phyloP scores from a whole-genome alignment of 2,888 invertebrate species.

The Melieria omissa region DNA sequence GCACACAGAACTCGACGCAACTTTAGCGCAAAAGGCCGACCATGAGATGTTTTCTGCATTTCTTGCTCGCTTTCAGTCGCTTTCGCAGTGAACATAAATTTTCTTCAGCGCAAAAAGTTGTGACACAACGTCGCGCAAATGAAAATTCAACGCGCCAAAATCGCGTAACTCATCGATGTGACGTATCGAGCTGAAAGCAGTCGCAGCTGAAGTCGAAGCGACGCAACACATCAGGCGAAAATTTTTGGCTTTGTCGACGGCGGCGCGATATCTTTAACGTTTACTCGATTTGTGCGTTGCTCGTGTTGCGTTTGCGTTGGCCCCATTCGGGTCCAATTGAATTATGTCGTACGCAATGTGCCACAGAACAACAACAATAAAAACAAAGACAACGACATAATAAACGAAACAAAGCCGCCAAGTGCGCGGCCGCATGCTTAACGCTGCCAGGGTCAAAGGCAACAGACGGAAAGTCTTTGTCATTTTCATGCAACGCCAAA shows the following conservation, averaged over 20 bases:
- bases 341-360: slow-evolving; percentile 54
- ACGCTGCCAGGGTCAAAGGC: slow-evolving; percentile 61
- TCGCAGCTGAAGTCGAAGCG: slow-evolving; percentile 19
- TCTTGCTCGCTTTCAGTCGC: background rate
- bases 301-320: no score
- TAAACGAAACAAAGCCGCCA: slow-evolving; percentile 7
- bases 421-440: background rate
- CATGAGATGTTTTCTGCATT: background rate
- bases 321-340: slow-evolving; percentile 48
- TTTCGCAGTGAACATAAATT: slow-evolving; percentile 55
- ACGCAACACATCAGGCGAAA: slow-evolving; percentile 19
- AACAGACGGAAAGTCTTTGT: slow-evolving; percentile 64
- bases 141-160: slow-evolving; percentile 41
- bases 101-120: slow-evolving; percentile 54
- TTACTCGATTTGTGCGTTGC: no score
- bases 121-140: slow-evolving; percentile 58
- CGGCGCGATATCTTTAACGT: slow-evolving; percentile 51
- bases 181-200: no score
- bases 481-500: slow-evolving; percentile 52
- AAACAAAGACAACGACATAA: background rate
- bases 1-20: background rate
- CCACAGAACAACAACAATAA: background rate
- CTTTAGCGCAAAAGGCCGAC: background rate
- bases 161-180: slow-evolving; percentile 48
- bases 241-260: slow-evolving; percentile 15